Evolutionary conservation across 1,140 invertebrate species (phyloP), one percentile per base, ranked within the genome.

Genomic region (Bombus superbus): DNA sequence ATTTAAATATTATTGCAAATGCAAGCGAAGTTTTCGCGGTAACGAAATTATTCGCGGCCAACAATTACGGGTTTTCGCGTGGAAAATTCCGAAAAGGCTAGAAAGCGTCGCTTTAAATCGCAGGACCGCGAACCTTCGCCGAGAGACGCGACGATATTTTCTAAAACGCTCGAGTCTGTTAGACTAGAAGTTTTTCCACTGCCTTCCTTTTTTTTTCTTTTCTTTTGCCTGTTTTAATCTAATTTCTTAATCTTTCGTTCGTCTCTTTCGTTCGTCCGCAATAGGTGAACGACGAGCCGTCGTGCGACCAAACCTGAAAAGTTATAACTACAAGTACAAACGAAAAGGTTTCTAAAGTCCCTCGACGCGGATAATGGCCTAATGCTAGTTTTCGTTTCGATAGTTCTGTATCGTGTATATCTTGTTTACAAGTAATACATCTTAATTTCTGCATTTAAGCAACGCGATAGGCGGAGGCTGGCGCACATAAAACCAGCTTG

Each of bases 381-480:
- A 62, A 62, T 62, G 59, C 59, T 62, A 28, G 59, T n/a, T n/a
- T n/a, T 62, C 28, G 28, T 77, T 47, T 59, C 53, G 76, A 68
- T 72, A 8, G 18, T 15, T 22, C 9, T 32, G 9, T 84, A 80
- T 84, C 83, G 64, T 8, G 76, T 47, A 11, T n/a, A 84, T 84
- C 83, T 84, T 84, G 83, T 80, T 84, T 84, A 84, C 83, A 80
- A 84, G 83, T 72, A 80, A 84, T 84, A 80, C 83, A 42, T 84
- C 83, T 84, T 84, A 84, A 84, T 84, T 72, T 42, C 72, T 78
- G 40, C 76, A 62, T 84, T 84, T 80, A 84, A 53, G 25, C 47
- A 64, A 25, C n/a, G 66, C 83, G 83, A 84, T 84, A 84, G 76
- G 40, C 59, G 82, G 32, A 78, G 42, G 28, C 66, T 53, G 22